phyloP scores from a whole-genome alignment of 2,888 invertebrate species.

The Microctonus brassicae region DNA sequence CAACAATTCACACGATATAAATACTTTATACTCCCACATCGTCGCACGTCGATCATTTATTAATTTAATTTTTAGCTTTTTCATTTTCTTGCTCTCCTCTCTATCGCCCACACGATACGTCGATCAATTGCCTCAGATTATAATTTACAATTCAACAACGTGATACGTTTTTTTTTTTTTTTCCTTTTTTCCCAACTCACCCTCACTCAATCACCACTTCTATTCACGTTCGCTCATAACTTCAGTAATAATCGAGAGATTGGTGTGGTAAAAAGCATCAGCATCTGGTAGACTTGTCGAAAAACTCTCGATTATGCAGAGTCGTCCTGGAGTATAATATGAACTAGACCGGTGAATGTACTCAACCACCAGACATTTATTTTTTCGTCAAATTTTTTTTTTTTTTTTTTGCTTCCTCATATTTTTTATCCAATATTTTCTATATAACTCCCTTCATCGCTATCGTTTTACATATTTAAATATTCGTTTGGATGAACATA shows the following conservation, averaged over 20 bases:
- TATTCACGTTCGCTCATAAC: slow-evolving; percentile 18
- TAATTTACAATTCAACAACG: neutral
- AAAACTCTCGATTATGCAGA: slow-evolving; percentile 21
- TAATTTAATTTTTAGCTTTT: neutral
- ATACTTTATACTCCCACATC: neutral
- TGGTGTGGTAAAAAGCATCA: slow-evolving; percentile 31
- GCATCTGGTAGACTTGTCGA: slow-evolving; percentile 6
- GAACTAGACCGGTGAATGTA: slow-evolving; percentile 14
- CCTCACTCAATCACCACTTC: slow-evolving; percentile 17
- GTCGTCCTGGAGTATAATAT: slow-evolving; percentile 29
- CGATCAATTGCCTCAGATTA: neutral
- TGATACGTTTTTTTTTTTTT: neutral
- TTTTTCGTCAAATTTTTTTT: neutral
- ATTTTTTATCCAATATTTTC: neutral
- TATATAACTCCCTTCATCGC: neutral
- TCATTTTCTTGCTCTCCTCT: neutral
- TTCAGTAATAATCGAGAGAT: slow-evolving; percentile 37
- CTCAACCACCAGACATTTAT: slow-evolving; percentile 5
- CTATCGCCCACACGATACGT: neutral
- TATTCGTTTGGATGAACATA: neutral
- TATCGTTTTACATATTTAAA: neutral
- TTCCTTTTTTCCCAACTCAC: neutral
- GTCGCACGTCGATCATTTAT: neutral
- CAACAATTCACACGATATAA: neutral
- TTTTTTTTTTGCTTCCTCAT: neutral